Evolutionary conservation across 53 echinoderm and acorn worm genomes (phyloP).

Genomic region (Stichopus horrens): DNA sequence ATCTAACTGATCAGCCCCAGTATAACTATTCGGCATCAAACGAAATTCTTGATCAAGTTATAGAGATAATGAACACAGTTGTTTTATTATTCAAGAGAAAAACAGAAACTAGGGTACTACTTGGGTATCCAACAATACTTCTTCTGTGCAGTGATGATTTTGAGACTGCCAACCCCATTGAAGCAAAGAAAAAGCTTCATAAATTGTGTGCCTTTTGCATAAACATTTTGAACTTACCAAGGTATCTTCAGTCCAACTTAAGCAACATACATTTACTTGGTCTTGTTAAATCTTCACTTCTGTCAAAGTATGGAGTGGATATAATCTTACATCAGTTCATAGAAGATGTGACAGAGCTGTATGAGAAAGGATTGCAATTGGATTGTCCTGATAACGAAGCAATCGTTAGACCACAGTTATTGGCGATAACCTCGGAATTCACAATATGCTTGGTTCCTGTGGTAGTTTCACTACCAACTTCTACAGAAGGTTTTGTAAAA

Average conservation of each 20-base stretch:
- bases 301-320: constrained; percentile 29
- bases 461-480: constrained; percentile 29
- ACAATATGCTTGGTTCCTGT: constrained; percentile 1
- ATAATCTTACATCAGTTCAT: constrained; percentile 10
- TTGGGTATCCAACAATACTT: neutral
- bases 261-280: constrained; percentile 28
- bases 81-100: neutral
- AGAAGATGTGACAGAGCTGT: constrained; percentile 5
- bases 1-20: too few species aligned
- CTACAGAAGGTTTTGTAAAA: constrained; percentile 32
- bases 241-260: constrained; percentile 10
- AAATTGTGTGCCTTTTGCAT: constrained; percentile 13
- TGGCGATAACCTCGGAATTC: constrained; percentile 11
- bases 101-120: neutral
- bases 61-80: constrained; percentile 3
- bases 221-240: constrained; percentile 20
- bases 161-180: constrained; percentile 52
- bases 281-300: neutral
- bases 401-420: constrained; percentile 18
- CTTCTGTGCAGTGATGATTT: constrained; percentile 50
- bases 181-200: constrained; percentile 38
- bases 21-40: too few species aligned
- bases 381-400: constrained; percentile 24
- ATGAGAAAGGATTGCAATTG: neutral
- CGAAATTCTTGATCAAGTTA: too few species aligned